Evolutionary conservation across 2,888 invertebrate species (phyloP), one percentile per base, ranked within the genome.

Genomic region (Electrophaes corylata): DNA sequence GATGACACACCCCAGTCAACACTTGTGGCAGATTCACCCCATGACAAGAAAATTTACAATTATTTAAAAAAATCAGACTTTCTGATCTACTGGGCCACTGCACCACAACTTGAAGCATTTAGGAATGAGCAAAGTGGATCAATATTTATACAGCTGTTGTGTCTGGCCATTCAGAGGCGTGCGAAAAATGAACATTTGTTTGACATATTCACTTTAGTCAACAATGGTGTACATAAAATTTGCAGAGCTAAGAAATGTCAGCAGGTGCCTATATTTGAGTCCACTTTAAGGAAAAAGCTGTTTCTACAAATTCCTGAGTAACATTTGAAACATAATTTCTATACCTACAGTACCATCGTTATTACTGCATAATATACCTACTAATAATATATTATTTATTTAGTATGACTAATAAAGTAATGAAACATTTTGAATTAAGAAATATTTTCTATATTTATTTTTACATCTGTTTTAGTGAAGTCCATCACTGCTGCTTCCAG

Each of bases 401-500:
- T 37, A 10, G 16, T 16, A 35, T 14, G 14, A 3, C 0, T 40
- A 57, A 52, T 52, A 54, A 61, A 57, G n/a, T 57, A 5, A 45
- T 37, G 16, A 10, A 37, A 37, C 37, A 23, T 54, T 39, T 43
- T 48, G n/a, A 26, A 6, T 65, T 71, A 88, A 23, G 76, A 68
- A 70, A 91, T 83, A 66, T 83, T 85, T 65, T 89, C 88, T 72
- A 89, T 81, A 73, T 89, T 88, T 66, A 90, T 82, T 64, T 79
- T 71, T 16, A 91, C 86, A 86, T 91, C 91, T 20, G 89, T 84
- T 73, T 86, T 89, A 8, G 84, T 84, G 55, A 90, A 90, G 67
- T 92, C 85, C 83, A 90, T 84, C 0, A 91, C 84, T 35, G 90
- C 90, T 23, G 72, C 74, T 80, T 92, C 92, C 41, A 96, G 84